Conservation (phyloP, 2,888 invertebrate species). For the Lasioglossum calceatum region DNA sequence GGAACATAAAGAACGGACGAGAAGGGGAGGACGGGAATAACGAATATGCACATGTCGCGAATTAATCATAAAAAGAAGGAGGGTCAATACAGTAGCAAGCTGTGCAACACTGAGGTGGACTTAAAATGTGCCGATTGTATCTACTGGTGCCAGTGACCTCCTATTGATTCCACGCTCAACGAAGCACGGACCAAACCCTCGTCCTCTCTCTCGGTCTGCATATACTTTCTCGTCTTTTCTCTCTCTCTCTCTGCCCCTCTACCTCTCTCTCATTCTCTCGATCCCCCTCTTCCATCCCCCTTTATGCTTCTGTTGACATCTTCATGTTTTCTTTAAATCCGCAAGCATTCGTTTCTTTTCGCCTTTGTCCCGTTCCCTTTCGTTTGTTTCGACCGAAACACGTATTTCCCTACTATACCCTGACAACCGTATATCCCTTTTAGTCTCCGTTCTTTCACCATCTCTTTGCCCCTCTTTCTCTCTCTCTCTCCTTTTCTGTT, state of each 20-base stretch:
- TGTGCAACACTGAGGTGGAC: constrained; percentile 61
- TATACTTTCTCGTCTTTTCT: constrained; percentile 37
- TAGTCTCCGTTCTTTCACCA: background rate
- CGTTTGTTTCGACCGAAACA: constrained; percentile 29
- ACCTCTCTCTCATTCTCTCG: background rate
- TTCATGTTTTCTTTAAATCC: constrained; percentile 43
- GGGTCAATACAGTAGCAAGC: constrained; percentile 49
- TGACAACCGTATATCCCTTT: constrained; percentile 8
- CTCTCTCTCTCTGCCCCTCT: background rate
- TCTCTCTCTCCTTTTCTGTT: background rate
- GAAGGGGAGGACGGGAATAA: background rate
- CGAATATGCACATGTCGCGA: constrained; percentile 27
- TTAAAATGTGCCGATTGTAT: constrained; percentile 83
- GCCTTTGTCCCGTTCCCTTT: constrained; percentile 26
- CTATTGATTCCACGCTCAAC: constrained; percentile 83
- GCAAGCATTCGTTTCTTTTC: constrained; percentile 33
- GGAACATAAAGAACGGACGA: background rate
- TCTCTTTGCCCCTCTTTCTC: background rate
- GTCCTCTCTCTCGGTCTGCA: constrained; percentile 27
- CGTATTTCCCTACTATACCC: constrained; percentile 10
- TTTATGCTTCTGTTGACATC: constrained; percentile 34
- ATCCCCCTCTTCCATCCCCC: constrained; percentile 42
- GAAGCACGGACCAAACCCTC: constrained; percentile 79
- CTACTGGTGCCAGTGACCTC: constrained; percentile 83
- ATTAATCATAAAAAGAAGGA: constrained; percentile 43